Percentiles rank a stretch among this genome's conserved stretches.
These are phyloP conservation scores for Dasypus novemcinctus DNA, from an alignment of 2,113 vertebrate species.

Conservation along the genomic window DNA sequence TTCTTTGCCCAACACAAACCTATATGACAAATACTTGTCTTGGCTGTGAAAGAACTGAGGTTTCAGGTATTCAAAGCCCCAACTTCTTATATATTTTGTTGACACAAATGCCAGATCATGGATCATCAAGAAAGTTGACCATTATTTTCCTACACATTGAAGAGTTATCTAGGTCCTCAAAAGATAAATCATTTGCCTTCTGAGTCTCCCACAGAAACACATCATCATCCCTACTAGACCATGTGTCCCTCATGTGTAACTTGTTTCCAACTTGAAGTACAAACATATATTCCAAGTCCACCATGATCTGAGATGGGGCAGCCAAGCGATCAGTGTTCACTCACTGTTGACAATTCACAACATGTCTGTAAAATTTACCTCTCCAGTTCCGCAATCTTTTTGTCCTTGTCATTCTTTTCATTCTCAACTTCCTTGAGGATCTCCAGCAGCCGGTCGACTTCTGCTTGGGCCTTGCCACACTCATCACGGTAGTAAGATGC, in stretches of 20 bases:
- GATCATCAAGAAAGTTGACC: not conserved
- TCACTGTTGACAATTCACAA: not conserved
- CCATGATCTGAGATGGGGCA: not conserved
- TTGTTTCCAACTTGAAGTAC: not conserved
- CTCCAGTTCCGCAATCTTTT: constrained; percentile 94
- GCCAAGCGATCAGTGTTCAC: not conserved
- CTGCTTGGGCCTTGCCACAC: constrained; percentile 92
- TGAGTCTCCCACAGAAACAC: not conserved
- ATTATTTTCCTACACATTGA: not conserved
- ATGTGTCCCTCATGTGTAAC: not conserved
- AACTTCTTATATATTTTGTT: not conserved
- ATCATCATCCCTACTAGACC: not conserved
- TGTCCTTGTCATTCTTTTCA: constrained; percentile 94
- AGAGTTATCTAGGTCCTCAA: not conserved
- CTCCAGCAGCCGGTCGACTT: constrained; percentile 93
- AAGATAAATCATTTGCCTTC: not conserved
- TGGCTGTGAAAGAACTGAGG: not conserved
- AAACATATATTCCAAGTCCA: not conserved
- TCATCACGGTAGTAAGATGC: constrained; percentile 93
- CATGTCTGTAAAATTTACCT: constrained; percentile 85
- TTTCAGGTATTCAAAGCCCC: not conserved
- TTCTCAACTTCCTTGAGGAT: constrained; percentile 93
- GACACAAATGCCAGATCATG: not conserved
- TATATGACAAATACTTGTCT: constrained; percentile 42
- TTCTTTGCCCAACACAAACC: constrained; percentile 20